phyloP scores from a whole-genome alignment of 1,140 invertebrate genomes.

The Penaeus chinensis region DNA sequence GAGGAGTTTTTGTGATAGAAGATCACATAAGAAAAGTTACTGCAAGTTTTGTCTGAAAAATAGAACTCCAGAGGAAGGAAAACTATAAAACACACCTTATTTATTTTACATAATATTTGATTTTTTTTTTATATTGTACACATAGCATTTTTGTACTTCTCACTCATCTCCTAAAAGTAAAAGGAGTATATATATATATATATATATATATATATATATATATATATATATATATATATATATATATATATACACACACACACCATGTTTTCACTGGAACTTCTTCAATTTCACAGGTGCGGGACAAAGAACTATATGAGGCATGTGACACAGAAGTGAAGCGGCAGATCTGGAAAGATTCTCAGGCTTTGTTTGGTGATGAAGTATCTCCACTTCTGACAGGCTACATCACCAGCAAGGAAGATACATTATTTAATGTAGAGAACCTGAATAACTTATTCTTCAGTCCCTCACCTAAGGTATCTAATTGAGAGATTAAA shows the following conservation, averaged over 20 bases:
- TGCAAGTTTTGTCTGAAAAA: too few relatives aligned
- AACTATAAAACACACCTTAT: too few relatives aligned
- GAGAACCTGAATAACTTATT: constrained; percentile 89
- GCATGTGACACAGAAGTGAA: constrained; percentile 97
- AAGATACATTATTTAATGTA: constrained; percentile 91
- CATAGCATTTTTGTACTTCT: too few relatives aligned
- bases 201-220: constrained; percentile 19
- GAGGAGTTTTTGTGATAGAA: too few relatives aligned
- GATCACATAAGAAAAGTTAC: too few relatives aligned
- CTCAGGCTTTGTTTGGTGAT: constrained; percentile 95
- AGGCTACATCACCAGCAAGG: constrained; percentile 93
- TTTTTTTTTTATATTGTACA: too few relatives aligned
- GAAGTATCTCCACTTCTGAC: constrained; percentile 95
- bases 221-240: constrained; percentile 10
- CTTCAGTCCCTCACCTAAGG: constrained; percentile 91
- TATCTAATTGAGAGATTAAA: constrained; percentile 65
- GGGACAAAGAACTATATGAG: constrained; percentile 91
- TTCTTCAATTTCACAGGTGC: constrained; percentile 69
- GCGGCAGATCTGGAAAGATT: constrained; percentile 97
- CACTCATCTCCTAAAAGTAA: too few relatives aligned
- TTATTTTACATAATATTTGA: too few relatives aligned
- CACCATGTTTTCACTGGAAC: neutral
- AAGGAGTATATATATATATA: neutral
- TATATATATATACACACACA: neutral
- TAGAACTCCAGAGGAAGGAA: too few relatives aligned